These are phyloP conservation scores for Myodes glareolus DNA, from an alignment of 2,113 vertebrate species.

Conservation along the genomic window DNA sequence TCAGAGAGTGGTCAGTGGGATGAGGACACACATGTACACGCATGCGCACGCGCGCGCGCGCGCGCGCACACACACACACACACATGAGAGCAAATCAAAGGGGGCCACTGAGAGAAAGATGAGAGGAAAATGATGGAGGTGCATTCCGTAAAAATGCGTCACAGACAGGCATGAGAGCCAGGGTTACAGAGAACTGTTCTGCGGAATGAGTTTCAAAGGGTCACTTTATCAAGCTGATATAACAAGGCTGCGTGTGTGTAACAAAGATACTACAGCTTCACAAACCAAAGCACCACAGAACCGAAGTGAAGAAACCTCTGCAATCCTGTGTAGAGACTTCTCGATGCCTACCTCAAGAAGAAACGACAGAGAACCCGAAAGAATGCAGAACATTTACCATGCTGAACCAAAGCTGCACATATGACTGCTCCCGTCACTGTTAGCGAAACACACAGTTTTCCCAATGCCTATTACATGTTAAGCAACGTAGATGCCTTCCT, in stretches of 20 bases:
- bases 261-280: neutral
- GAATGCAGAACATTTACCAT: neutral
- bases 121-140: neutral
- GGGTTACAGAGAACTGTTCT: neutral
- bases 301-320: slow-evolving; percentile 33
- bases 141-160: neutral
- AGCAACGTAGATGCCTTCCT: neutral
- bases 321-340: slow-evolving; percentile 14
- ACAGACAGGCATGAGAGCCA: neutral
- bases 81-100: neutral
- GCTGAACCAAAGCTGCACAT: neutral
- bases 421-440: neutral
- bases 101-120: neutral
- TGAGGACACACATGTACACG: too few relatives aligned
- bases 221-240: neutral
- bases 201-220: neutral
- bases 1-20: neutral
- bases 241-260: neutral
- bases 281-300: neutral
- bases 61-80: neutral
- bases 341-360: neutral
- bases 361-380: slow-evolving; percentile 35
- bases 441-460: neutral
- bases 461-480: neutral
- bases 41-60: neutral